Evolutionary conservation across 2,888 invertebrate species (phyloP), one percentile per base, ranked within the genome.

Genomic region (Mesodorylaimus sp.): DNA sequence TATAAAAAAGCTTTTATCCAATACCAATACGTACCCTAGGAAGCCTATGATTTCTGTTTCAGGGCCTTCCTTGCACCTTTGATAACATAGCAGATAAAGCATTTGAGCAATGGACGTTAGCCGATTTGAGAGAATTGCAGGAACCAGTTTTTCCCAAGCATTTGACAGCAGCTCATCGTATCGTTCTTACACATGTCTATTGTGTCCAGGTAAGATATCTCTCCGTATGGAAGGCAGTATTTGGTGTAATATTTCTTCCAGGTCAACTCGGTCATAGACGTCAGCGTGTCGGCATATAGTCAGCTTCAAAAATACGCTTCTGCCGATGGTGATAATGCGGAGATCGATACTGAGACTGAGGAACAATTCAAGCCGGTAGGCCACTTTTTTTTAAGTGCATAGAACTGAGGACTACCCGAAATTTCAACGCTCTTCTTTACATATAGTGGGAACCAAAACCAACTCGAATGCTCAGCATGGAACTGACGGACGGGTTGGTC

Each of bases 401-500:
- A 32, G 10, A 32, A 32, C 16, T 32, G 10, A 13, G 32, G 32
- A 32, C 32, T 16, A 16, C 32, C 32, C 32, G 10, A 32, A 10
- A 10, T 32, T 32, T 19, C 21, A 21, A 19, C 16, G 26, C 1
- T 44, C 2, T 21, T 32, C 48, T 16, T 23, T 39, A 21, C 21
- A 56, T 54, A 7, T 70, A 60, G 69, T 76, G 58, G 77, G 77
- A 68, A 65, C 73, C 65, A 61, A 73, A 65, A 63, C 66, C 70
- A 64, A 54, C 52, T 2, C 74, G 83, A 60, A 78, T 81, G 75
- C 68, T 83, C 53, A 75, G 79, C 61, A 61, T 84, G 48, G 73
- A 72, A 52, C 64, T 84, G 55, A 82, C 81, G 2, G 84, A 85
- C 72, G 84, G 84, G 16, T 70, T 74, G 0, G 79, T 79, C 65